Conservation (phyloP, 2,888 invertebrate species). For the Eupithecia exiguata region DNA sequence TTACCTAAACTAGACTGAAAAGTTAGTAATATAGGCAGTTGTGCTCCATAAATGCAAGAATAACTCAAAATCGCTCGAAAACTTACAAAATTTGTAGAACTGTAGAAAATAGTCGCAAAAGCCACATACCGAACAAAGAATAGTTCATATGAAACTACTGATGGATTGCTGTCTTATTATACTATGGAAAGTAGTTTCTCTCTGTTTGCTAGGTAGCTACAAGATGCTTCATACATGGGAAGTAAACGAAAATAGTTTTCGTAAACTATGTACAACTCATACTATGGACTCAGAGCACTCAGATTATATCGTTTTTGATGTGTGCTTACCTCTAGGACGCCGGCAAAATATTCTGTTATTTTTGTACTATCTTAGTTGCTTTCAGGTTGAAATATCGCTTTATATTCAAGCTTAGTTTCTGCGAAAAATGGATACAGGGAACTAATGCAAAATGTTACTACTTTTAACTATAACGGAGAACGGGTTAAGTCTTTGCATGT, state of each 20-base stretch:
- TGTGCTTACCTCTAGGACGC: neutral
- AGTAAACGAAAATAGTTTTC: neutral
- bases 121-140: too few relatives aligned
- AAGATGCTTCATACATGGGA: neutral
- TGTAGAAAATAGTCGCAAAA: too few relatives aligned
- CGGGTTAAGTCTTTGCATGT: too few relatives aligned
- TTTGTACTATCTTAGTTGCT: neutral
- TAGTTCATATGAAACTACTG: too few relatives aligned
- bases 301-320: constrained; percentile 9
- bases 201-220: neutral
- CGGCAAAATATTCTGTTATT: neutral
- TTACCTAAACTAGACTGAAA: too few relatives aligned
- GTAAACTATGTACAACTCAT: neutral
- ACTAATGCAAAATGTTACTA: neutral
- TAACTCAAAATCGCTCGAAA: too few relatives aligned
- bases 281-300: neutral
- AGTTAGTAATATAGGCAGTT: too few relatives aligned
- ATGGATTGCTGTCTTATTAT: too few relatives aligned
- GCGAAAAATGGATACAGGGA: neutral
- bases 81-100: too few relatives aligned
- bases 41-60: too few relatives aligned
- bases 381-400: neutral
- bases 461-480: too few relatives aligned
- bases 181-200: neutral
- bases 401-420: constrained; percentile 1